These are phyloP conservation scores for Drosophila kokeensis DNA, from an alignment of 2,888 invertebrate genomes.

Conservation along the genomic window DNA sequence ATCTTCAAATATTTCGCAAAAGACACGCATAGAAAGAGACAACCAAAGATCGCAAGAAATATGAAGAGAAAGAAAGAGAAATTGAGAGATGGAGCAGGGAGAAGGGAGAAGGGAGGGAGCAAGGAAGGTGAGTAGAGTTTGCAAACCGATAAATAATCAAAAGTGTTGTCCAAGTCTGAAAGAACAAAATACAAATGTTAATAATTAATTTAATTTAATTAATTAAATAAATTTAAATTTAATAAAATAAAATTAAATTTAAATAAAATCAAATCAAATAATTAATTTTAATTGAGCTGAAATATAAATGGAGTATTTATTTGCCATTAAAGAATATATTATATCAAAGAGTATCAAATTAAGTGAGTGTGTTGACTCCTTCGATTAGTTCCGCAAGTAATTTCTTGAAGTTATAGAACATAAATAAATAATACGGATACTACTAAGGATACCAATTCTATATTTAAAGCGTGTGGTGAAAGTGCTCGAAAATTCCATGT, in stretches of 20 bases:
- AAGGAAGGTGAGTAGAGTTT: conserved; percentile 13
- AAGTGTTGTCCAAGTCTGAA: conserved; percentile 38
- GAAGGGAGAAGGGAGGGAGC: not conserved
- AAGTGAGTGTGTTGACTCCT: not conserved
- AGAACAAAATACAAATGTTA: conserved; percentile 51
- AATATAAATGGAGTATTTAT: not conserved
- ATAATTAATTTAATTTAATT: no score
- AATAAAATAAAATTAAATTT: no score
- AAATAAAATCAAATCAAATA: no score
- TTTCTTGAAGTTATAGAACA: not conserved
- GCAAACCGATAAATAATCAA: conserved; percentile 53
- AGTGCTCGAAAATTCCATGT: not conserved
- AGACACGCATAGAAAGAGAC: conserved; percentile 17
- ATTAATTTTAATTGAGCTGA: not conserved
- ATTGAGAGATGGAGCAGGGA: no score
- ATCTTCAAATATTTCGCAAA: conserved; percentile 55
- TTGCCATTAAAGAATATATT: not conserved
- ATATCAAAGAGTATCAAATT: not conserved
- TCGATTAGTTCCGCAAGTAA: not conserved
- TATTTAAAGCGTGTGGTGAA: not conserved
- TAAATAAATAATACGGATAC: not conserved
- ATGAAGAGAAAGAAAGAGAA: not conserved
- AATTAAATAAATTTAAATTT: no score
- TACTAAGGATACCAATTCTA: not conserved
- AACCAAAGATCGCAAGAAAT: not conserved